Evolutionary conservation across 2,797 vertebrate species (phyloP), one percentile per base, ranked within the genome.

Genomic region (Podarcis siculus): DNA sequence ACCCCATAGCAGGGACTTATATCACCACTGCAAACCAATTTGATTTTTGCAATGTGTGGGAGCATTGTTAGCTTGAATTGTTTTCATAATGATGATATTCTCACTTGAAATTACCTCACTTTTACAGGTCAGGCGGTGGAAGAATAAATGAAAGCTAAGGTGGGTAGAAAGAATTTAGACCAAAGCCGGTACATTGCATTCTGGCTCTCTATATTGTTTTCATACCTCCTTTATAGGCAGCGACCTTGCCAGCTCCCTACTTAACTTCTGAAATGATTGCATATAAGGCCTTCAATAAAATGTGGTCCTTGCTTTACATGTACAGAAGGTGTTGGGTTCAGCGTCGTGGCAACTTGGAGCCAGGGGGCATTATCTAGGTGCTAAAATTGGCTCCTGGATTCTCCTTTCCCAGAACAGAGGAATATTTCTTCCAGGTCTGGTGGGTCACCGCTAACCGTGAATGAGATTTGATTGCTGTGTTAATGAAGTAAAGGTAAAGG

Each of bases 391-490:
- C 94, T 92, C 86, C 0, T 0, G 86, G 93, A 86, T 85, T 95
- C 91, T 92, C 73, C 73, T 87, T 96, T 95, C 94, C 93, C 95
- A 95, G 94, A 94, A 95, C 88, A 91, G 89, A 64, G 87, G 91
- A 95, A 89, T 84, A 88, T 87, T 90, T 95, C 87, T 91, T 83
- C 89, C 82, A 77, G 61, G 25, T 85, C 89, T 78, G 85, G 82
- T 87, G 89, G 93, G 91, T 95, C 95, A 90, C 25, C 73, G 91
- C 86, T 89, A 94, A 91, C 55, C 89, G 90, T 83, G 89, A 93
- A 89, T 77, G 77, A 79, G 67, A 80, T 82, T 85, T 89, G 55
- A 91, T 75, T 58, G 92, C 93, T 64, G 93, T 92, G 92, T 94
- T 95, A 92, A 95, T 86, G 66, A 91, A 93, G 93, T 95, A 86